These are phyloP conservation scores for Ganaspis sp. DNA, from an alignment of 1,140 invertebrate species.

Conservation along the genomic window DNA sequence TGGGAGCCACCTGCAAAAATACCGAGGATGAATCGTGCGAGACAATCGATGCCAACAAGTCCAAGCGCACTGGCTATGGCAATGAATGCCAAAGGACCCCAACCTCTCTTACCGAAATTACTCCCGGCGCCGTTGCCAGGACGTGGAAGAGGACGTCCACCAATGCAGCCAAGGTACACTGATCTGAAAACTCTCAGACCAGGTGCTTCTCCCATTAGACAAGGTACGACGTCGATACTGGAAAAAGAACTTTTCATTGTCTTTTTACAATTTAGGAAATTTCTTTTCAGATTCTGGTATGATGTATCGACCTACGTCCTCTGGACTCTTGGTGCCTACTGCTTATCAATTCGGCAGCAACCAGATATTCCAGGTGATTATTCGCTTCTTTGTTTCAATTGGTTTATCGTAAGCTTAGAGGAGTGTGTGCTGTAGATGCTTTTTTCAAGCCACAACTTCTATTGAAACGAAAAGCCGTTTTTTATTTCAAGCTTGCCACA, in stretches of 20 bases:
- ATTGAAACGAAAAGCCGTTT: too few species aligned
- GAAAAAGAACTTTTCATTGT: conserved; percentile 21
- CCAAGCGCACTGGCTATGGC: conserved; percentile 71
- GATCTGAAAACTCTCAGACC: conserved; percentile 71
- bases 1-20: conserved; percentile 96
- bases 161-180: conserved; percentile 72
- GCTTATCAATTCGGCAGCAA: conserved; percentile 79
- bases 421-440: too few species aligned
- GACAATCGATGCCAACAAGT: conserved; percentile 72
- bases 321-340: conserved; percentile 78
- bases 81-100: conserved; percentile 72
- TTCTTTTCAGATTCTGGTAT: conserved; percentile 72
- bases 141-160: conserved; percentile 70
- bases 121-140: conserved; percentile 71
- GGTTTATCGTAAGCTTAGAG: not conserved
- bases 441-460: too few species aligned
- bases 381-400: not conserved
- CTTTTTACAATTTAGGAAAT: conserved; percentile 25
- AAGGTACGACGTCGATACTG: conserved; percentile 56
- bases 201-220: conserved; percentile 63
- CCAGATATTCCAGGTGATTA: conserved; percentile 80
- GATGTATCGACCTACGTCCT: conserved; percentile 78
- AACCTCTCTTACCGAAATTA: conserved; percentile 77
- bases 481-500: too few species aligned
- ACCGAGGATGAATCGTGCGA: conserved; percentile 81